Evolutionary conservation across 2,113 vertebrate species (phyloP).

Genomic region (Peromyscus maniculatus): DNA sequence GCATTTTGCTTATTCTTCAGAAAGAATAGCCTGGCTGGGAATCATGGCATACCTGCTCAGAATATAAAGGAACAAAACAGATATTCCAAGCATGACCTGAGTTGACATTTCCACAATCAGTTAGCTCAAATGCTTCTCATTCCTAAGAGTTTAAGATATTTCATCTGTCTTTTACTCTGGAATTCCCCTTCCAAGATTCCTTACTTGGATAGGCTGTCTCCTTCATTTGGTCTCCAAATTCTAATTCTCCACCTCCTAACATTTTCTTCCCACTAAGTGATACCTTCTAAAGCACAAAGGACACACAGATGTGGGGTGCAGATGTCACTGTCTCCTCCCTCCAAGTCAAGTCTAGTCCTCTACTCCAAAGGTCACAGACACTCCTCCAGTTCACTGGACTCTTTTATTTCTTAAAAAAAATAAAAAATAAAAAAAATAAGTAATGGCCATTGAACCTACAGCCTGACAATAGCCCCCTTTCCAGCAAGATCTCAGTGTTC

Average conservation of each 20-base stretch:
- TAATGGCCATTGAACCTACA: background rate
- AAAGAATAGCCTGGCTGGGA: background rate
- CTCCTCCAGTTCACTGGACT: background rate
- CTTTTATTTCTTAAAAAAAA: background rate
- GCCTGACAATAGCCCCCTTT: background rate
- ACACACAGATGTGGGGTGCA: background rate
- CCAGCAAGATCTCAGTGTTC: background rate
- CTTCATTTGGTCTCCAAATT: background rate
- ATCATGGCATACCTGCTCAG: background rate
- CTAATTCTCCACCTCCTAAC: background rate
- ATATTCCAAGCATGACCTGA: background rate
- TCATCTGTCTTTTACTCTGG: conserved; percentile 10
- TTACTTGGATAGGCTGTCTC: background rate
- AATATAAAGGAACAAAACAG: background rate
- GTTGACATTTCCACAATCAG: background rate
- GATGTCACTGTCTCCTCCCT: background rate
- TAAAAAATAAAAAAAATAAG: background rate
- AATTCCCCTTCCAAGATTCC: conserved; percentile 46
- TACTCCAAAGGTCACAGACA: background rate
- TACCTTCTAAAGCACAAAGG: background rate
- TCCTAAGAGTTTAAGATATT: conserved; percentile 21
- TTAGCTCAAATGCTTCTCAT: conserved; percentile 37
- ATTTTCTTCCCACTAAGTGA: background rate
- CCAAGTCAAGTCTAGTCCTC: background rate
- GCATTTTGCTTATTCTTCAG: background rate